These are phyloP conservation scores for Ctenoplectra terminalis DNA, from an alignment of 1,140 invertebrate species.

Conservation along the genomic window DNA sequence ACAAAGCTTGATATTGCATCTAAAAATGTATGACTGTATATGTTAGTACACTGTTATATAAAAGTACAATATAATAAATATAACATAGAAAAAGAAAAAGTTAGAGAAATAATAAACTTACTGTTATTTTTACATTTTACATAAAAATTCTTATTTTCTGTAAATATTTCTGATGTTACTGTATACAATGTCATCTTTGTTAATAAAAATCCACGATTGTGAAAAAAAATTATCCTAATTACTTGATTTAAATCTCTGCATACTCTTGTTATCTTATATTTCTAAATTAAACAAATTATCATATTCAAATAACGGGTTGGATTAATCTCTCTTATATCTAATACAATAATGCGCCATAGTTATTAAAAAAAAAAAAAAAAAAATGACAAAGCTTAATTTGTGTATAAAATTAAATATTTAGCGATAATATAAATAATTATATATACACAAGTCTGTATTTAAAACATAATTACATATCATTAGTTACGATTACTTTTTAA, in stretches of 20 bases:
- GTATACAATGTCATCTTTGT: constrained; percentile 70
- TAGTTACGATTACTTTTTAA: background rate
- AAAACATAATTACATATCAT: background rate
- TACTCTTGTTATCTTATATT: background rate
- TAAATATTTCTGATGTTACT: constrained; percentile 85
- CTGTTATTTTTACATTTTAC: constrained; percentile 52
- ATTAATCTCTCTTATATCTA: background rate
- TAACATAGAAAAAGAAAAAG: constrained; percentile 2
- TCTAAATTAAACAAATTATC: background rate
- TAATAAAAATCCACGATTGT: constrained; percentile 13
- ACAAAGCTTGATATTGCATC: constrained; percentile 84
- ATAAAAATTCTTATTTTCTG: constrained; percentile 81
- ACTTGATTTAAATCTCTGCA: background rate
- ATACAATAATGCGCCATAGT: background rate
- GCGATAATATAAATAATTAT: no score
- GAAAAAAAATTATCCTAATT: constrained; percentile 2
- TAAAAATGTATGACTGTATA: constrained; percentile 67
- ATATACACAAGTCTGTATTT: no score
- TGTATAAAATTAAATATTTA: no score
- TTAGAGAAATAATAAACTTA: constrained; percentile 53
- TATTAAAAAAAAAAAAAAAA: background rate
- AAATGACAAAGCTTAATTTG: background rate
- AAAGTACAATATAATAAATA: constrained; percentile 40
- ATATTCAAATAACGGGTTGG: background rate
- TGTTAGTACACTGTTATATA: background rate